phyloP scores from a whole-genome alignment of 2,888 invertebrate species.

The Ceraclea dissimilis region DNA sequence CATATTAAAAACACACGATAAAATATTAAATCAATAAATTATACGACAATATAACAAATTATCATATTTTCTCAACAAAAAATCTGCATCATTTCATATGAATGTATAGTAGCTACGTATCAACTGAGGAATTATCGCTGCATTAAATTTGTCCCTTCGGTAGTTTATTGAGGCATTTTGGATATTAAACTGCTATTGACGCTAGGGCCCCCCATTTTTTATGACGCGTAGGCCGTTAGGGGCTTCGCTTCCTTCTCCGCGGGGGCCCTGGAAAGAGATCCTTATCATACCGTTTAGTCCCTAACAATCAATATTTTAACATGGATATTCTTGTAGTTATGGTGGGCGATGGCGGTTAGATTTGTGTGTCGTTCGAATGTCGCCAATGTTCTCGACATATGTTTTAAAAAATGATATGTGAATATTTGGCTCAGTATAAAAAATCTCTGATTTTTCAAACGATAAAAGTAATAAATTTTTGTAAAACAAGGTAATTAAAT shows the following conservation, averaged over 20 bases:
- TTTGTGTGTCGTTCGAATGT: slow-evolving; percentile 5
- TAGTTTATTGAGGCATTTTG: slow-evolving; percentile 3
- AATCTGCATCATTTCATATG: not conserved
- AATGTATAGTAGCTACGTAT: not conserved
- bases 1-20: not conserved
- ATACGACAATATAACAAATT: not conserved
- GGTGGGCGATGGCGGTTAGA: not conserved
- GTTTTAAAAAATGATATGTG: too few relatives aligned
- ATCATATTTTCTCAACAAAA: not conserved
- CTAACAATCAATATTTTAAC: slow-evolving; percentile 22
- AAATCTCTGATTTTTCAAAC: too few relatives aligned
- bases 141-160: slow-evolving; percentile 11
- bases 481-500: too few relatives aligned
- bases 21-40: not conserved
- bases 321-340: slow-evolving; percentile 8
- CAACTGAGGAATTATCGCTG: slow-evolving; percentile 6
- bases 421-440: too few relatives aligned
- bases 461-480: too few relatives aligned
- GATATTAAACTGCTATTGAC: slow-evolving; percentile 9
- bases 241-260: not conserved
- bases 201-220: slow-evolving; percentile 6
- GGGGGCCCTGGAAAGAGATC: slow-evolving; percentile 15
- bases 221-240: slow-evolving; percentile 6
- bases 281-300: slow-evolving; percentile 21
- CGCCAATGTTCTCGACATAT: slow-evolving; percentile 1